These are phyloP conservation scores for Magallana nippona DNA, from an alignment of 2,888 invertebrate species.

Conservation along the genomic window DNA sequence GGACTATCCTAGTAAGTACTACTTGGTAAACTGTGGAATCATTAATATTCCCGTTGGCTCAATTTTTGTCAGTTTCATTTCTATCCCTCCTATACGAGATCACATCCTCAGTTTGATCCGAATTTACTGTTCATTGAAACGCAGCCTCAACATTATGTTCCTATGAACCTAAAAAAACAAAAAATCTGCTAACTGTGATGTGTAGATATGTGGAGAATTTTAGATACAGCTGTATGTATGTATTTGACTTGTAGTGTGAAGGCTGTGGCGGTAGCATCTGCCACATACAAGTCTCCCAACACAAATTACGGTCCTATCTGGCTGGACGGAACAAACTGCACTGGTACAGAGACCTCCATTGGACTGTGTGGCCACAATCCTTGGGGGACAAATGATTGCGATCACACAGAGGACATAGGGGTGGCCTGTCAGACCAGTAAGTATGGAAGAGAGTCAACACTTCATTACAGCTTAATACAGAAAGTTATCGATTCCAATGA, in stretches of 20 bases:
- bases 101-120: too few species aligned
- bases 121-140: too few species aligned
- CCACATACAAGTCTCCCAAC: conserved; percentile 26
- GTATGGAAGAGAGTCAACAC: not conserved
- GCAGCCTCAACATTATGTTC: too few species aligned
- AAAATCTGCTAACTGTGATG: too few species aligned
- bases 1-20: conserved; percentile 40
- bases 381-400: conserved; percentile 61
- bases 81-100: too few species aligned
- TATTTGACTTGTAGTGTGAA: conserved; percentile 23
- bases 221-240: too few species aligned
- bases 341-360: conserved; percentile 83
- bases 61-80: too few species aligned
- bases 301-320: conserved; percentile 47
- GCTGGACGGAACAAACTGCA: conserved; percentile 81
- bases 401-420: conserved; percentile 60
- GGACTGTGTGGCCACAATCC: conserved; percentile 81
- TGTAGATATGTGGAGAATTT: too few species aligned
- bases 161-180: too few species aligned
- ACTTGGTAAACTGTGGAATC: not conserved
- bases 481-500: not conserved
- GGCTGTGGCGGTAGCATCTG: conserved; percentile 25
- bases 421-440: conserved; percentile 58
- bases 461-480: not conserved
- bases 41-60: too few species aligned